Conservation (phyloP, 1,140 invertebrate genomes). For the Acyrthosiphon pisum region DNA sequence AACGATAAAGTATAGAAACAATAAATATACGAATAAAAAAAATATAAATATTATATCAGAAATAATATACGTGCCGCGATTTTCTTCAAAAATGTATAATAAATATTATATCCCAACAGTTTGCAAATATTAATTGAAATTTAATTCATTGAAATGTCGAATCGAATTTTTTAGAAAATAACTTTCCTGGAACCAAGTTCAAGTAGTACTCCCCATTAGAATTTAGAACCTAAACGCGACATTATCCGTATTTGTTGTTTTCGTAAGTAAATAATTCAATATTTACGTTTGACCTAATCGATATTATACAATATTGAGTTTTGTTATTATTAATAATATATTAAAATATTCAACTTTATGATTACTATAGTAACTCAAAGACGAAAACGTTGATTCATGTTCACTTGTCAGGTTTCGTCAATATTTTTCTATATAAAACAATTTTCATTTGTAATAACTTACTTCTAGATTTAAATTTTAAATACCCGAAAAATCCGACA, state of each 20-base stretch:
- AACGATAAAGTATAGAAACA: background rate
- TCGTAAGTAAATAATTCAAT: no score
- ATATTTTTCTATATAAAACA: background rate
- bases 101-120: background rate
- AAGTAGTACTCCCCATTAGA: no score
- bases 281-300: background rate
- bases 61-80: background rate
- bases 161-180: background rate
- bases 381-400: background rate
- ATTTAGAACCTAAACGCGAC: no score
- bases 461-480: background rate
- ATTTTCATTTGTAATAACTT: background rate
- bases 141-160: background rate
- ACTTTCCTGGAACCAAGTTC: no score
- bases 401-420: background rate
- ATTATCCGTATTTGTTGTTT: no score
- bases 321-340: background rate
- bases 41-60: conserved; percentile 6
- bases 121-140: background rate
- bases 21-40: background rate
- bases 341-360: background rate
- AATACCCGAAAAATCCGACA: background rate
- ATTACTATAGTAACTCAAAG: no score
- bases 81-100: background rate
- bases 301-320: background rate